phyloP scores from a whole-genome alignment of 1,140 invertebrate species.

The Conus ventricosus region DNA sequence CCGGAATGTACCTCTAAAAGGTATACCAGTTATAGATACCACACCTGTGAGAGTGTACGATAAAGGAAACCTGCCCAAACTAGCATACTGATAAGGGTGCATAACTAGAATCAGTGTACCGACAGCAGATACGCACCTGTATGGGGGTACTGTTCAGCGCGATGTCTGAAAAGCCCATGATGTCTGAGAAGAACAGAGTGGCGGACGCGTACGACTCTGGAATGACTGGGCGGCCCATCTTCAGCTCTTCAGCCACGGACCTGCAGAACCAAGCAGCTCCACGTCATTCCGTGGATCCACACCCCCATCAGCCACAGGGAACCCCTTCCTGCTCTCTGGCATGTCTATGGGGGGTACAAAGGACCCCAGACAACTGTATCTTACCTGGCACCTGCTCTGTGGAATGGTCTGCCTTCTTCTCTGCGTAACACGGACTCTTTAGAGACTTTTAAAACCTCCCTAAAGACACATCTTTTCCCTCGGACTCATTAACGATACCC shows the following conservation, averaged over 20 bases:
- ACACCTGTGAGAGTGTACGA: constrained; percentile 78
- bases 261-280: constrained; percentile 71
- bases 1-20: neutral
- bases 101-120: too few species aligned
- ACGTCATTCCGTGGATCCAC: neutral
- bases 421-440: too few species aligned
- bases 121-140: constrained; percentile 75
- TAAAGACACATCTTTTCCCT: too few species aligned
- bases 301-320: too few species aligned
- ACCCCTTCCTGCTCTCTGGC: too few species aligned
- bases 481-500: too few species aligned
- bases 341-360: too few species aligned
- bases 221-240: constrained; percentile 49
- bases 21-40: neutral
- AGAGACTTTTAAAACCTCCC: too few species aligned
- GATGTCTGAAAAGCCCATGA: constrained; percentile 79
- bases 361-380: neutral
- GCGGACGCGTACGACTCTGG: constrained; percentile 68
- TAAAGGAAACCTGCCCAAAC: constrained; percentile 83
- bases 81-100: too few species aligned
- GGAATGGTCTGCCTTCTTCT: too few species aligned
- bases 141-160: constrained; percentile 80
- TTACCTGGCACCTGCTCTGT: neutral
- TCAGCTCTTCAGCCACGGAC: constrained; percentile 73
- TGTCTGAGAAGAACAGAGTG: constrained; percentile 78